A percentile compares a stretch with the other conserved stretches of the same genome.
Evolutionary conservation across 2,888 invertebrate genomes (phyloP).

Genomic region (Euzophera pinguis): DNA sequence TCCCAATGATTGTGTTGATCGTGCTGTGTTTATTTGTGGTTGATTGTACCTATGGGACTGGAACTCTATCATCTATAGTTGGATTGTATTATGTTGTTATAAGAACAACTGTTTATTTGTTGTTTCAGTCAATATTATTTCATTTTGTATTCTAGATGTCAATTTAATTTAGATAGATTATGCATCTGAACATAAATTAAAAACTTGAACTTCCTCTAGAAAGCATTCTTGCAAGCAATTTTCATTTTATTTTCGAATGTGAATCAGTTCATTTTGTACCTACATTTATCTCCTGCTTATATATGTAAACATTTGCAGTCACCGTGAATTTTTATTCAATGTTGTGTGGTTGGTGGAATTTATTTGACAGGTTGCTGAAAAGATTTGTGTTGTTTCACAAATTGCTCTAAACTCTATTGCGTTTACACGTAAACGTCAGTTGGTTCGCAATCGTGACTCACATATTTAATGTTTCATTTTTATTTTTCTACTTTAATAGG

Average conservation of each 20-base stretch:
- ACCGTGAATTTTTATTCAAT: slow-evolving; percentile 19
- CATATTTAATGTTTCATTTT: slow-evolving; percentile 23
- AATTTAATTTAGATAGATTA: neutral
- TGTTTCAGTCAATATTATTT: neutral
- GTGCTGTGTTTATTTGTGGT: slow-evolving; percentile 45
- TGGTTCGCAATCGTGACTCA: slow-evolving; percentile 22
- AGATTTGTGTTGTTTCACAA: slow-evolving; percentile 28
- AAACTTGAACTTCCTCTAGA: neutral
- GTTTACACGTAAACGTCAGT: slow-evolving; percentile 12
- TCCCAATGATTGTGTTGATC: slow-evolving; percentile 60
- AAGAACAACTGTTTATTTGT: slow-evolving; percentile 24
- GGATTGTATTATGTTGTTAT: slow-evolving; percentile 33
- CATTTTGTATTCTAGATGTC: neutral
- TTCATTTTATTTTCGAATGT: neutral
- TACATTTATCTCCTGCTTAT: slow-evolving; percentile 17
- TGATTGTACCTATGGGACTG: slow-evolving; percentile 59
- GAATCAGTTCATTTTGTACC: slow-evolving; percentile 2
- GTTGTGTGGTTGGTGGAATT: slow-evolving; percentile 26
- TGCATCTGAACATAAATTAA: slow-evolving; percentile 5
- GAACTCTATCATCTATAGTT: slow-evolving; percentile 35
- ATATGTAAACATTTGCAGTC: slow-evolving; percentile 12
- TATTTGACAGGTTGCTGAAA: slow-evolving; percentile 28
- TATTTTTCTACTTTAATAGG: too few relatives aligned
- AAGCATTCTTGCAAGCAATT: neutral
- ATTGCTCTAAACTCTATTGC: slow-evolving; percentile 14